These are phyloP conservation scores for Poecile montanus DNA, from an alignment of 2,797 vertebrate genomes.

Conservation along the genomic window DNA sequence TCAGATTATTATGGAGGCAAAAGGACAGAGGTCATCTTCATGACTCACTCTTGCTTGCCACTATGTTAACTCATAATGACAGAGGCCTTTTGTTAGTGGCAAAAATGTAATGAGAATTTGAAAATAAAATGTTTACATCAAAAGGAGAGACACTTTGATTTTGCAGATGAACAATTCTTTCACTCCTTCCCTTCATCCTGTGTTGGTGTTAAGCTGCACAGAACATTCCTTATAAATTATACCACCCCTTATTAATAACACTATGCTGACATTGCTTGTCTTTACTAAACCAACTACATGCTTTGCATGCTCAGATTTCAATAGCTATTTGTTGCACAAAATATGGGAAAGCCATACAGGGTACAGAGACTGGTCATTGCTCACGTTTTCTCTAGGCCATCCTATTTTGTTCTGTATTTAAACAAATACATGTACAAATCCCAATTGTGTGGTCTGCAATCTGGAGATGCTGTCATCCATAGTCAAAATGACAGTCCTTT, in stretches of 20 bases:
- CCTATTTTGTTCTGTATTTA: slow-evolving; percentile 55
- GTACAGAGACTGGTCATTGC: slow-evolving; percentile 20
- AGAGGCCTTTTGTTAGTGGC: slow-evolving; percentile 59
- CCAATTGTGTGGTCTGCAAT: slow-evolving; percentile 17
- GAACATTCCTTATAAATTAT: slow-evolving; percentile 73
- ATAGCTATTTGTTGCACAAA: slow-evolving; percentile 70
- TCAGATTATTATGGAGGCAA: slow-evolving; percentile 62
- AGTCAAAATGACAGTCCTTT: slow-evolving; percentile 27
- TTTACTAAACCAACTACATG: slow-evolving; percentile 50
- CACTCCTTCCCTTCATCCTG: not conserved
- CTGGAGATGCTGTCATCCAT: not conserved
- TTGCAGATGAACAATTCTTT: slow-evolving; percentile 26
- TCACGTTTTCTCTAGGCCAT: slow-evolving; percentile 29
- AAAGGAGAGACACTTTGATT: slow-evolving; percentile 55
- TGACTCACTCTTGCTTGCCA: slow-evolving; percentile 44
- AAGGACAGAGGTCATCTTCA: slow-evolving; percentile 61
- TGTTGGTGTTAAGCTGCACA: slow-evolving; percentile 12
- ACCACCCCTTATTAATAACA: slow-evolving; percentile 70
- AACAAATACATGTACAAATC: not conserved
- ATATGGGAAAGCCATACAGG: slow-evolving; percentile 47
- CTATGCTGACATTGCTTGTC: slow-evolving; percentile 68
- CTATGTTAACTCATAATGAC: slow-evolving; percentile 41
- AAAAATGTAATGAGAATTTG: slow-evolving; percentile 29
- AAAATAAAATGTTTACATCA: slow-evolving; percentile 59
- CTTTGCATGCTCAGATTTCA: slow-evolving; percentile 67